Evolutionary conservation across 2,888 invertebrate species (phyloP), one percentile per base, ranked within the genome.

Genomic region (Deilephila elpenor): DNA sequence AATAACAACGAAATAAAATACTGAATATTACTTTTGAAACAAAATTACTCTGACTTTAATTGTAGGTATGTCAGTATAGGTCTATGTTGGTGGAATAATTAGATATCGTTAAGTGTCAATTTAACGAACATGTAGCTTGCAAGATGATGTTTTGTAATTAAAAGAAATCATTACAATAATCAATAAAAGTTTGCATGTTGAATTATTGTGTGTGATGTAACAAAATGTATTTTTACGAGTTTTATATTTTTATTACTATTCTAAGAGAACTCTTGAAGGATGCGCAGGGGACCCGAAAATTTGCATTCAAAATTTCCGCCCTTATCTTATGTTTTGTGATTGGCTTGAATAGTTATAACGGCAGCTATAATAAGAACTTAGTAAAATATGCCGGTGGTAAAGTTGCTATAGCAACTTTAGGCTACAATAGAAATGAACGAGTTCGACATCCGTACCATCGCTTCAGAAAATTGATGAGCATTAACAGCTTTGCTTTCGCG

Each of bases 121-220:
- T 44, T 67, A 44, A 44, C 64, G 25, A 67, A 67, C 20, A 67
- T 67, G 20, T 44, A 44, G 64, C 64, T 67, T 67, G 64, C 44
- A 67, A 67, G 64, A 67, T 20, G 67, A 71, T 59, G 71, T 71
- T 44, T 71, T 72, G 71, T 72, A 75, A 59, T 76, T 32, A 72
- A 62, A 62, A 59, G 34, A 72, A 62, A 71, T 71, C 44, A 56
- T 53, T 53, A 19, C 19, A 60, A 44, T 53, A 62, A 56, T 62
- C 19, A 53, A 32, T 20, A 51, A 71, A 25, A 74, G 73, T 72
- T 74, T 82, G 86, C 85, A 85, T 85, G 85, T 78, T 75, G 74
- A 75, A 76, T 75, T 73, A 67, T 76, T 71, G 75, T 77, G 75
- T 75, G 59, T 75, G 78, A 78, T 84, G 84, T 82, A 83, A 81